These are phyloP conservation scores for Zaprionus taronus DNA, from an alignment of 1,140 invertebrate species.

Conservation along the genomic window DNA sequence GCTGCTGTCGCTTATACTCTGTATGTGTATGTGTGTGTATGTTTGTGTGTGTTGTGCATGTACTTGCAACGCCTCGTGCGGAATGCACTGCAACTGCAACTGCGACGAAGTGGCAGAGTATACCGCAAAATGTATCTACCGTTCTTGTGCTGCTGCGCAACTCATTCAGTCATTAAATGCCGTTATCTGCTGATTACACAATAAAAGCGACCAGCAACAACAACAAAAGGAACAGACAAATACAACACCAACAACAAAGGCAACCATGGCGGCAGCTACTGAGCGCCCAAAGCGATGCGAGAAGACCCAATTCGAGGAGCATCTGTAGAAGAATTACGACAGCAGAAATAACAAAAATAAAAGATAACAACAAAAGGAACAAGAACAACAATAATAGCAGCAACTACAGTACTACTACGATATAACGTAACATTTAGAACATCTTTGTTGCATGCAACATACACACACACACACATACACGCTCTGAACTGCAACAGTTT, in stretches of 20 bases:
- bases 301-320: slow-evolving; percentile 71
- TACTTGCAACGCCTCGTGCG: slow-evolving; percentile 57
- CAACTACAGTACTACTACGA: slow-evolving; percentile 28
- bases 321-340: slow-evolving; percentile 60
- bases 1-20: not conserved
- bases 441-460: slow-evolving; percentile 63
- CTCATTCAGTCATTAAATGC: slow-evolving; percentile 82
- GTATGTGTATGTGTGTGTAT: not conserved
- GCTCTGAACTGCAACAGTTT: slow-evolving; percentile 61
- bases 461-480: slow-evolving; percentile 15
- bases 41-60: slow-evolving; percentile 22
- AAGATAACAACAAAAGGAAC: slow-evolving; percentile 20
- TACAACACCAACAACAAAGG: not conserved
- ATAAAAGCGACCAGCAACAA: slow-evolving; percentile 66
- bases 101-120: slow-evolving; percentile 35
- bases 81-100: slow-evolving; percentile 46
- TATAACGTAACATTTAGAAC: slow-evolving; percentile 77
- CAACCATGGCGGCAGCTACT: slow-evolving; percentile 61
- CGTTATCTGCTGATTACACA: slow-evolving; percentile 82
- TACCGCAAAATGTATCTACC: slow-evolving; percentile 43
- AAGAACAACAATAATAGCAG: slow-evolving; percentile 33
- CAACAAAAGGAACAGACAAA: slow-evolving; percentile 10
- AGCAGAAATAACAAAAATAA: slow-evolving; percentile 29
- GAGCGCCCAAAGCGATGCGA: slow-evolving; percentile 62
- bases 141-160: slow-evolving; percentile 38